Evolutionary conservation across 2,797 vertebrate genomes (phyloP), one percentile per base, ranked within the genome.

Genomic region (Pangasius sanitwongsei): DNA sequence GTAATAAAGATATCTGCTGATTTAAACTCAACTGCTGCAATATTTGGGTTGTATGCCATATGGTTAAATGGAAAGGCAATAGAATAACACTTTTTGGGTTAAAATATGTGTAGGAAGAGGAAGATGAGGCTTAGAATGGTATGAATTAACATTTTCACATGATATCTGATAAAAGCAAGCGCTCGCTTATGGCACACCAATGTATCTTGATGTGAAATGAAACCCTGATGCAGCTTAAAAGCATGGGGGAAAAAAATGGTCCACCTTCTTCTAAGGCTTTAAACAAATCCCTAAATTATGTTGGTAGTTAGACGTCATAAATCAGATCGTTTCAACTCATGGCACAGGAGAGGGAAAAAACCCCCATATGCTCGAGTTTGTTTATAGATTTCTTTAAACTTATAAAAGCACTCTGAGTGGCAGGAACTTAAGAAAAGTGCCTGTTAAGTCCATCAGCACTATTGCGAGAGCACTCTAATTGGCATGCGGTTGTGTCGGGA

Each of bases 401-500:
- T 87, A 61, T 23, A 93, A 94, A 94, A 89, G 92, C 91, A 89
- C 91, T 88, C 84, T 90, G 77, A 90, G 90, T 94, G 92, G 93
- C 92, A 93, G 90, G 91, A 93, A 90, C 93, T 94, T 94, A 92
- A 94, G 94, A 93, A 87, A 93, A 88, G 90, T 93, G 93, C 93
- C 92, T 91, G 92, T 92, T 92, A 93, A 92, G 91, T 92, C 91
- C 89, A 90, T 94, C 93, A 95, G 94, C 94, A 92, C 92, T 93
- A 90, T 92, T 13, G 59, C 44, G 31, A 81, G 61, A 95, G 97
- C 96, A 92, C 89, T 94, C 94, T 98, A 97, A 98, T 97, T 98
- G 97, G 93, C 95, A 96, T 93, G 92, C 93, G 94, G 94, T 94
- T 94, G 93, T 94, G 93, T 95, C 95, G 96, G 95, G 97, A 98